Base-by-base conservation (phyloP, 2,113 vertebrate species). In the Tapirus terrestris region DNA sequence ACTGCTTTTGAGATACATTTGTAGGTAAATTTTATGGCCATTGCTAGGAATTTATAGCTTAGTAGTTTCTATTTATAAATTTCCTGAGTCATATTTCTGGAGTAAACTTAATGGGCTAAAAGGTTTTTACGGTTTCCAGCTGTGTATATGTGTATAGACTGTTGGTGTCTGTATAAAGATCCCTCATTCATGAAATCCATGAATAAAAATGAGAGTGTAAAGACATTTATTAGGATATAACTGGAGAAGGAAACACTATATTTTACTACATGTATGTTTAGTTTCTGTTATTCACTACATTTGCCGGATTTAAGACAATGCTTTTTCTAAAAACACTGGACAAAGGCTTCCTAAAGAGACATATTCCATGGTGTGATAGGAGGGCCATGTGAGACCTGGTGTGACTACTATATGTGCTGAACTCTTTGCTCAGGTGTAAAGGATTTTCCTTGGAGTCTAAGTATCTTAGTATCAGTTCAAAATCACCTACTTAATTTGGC, bases 201-300 rank as follows among this genome's bases (percentile, higher is more conserved):
- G 70, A 96, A 82, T 85, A 88, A 75, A 92, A 92, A 75, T 94
- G 67, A 97, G 88, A 90, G 79, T 45, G 8, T 75, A 51, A 86
- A 86, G 68, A 87, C 23, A 96, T 94, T 80, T 70, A 43, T 87
- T 63, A 58, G 53, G 51, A 75, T 84, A 43, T 93, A 91, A 89
- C 91, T 88, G n/a, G 86, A 90, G 63, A 23, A 92, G 31, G 68
- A 80, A 77, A 79, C 31, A 83, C 20, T 39, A 2, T 56, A 67
- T 76, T 87, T 87, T 76, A 77, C 29, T 79, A 18, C 9, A 82
- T 18, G 25, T 90, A 21, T 95, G 43, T 63, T 96, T 81, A 72
- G 67, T 23, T 88, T 91, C 39, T 93, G 1, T 92, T 93, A 68
- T 72, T 72, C 4, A 53, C 39, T 56, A 11, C 45, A 68, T 73